phyloP scores from a whole-genome alignment of 2,113 vertebrate genomes.

The Caranx melampygus region DNA sequence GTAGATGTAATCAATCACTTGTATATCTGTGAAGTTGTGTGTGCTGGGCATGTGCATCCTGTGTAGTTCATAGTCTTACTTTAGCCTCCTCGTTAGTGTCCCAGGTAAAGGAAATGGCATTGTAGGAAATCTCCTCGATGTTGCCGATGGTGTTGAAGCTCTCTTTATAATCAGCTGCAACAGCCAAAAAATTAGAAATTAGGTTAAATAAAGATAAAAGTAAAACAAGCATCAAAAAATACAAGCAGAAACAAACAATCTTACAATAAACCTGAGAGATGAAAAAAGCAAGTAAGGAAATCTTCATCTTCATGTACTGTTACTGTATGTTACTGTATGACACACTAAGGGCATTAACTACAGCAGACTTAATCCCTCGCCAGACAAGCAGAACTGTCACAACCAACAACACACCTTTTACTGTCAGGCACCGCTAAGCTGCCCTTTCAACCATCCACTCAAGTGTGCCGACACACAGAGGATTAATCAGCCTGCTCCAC shows the following conservation, averaged over 20 bases:
- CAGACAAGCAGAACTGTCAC: conserved; percentile 2
- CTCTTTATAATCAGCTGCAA: conserved; percentile 97
- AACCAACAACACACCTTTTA: conserved; percentile 26
- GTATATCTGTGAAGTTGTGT: not conserved
- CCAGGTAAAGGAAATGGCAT: conserved; percentile 99
- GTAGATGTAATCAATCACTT: not conserved
- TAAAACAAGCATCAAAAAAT: not conserved
- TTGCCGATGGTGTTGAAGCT: conserved; percentile 99
- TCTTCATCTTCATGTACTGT: not conserved
- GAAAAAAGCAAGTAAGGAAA: not conserved
- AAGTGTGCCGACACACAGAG: not conserved
- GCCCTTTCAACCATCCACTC: conserved; percentile 7
- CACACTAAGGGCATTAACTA: not conserved
- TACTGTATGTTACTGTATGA: no score
- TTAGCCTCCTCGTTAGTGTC: conserved; percentile 98
- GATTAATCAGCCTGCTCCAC: not conserved
- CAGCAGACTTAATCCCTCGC: conserved; percentile 24
- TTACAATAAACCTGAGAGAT: not conserved
- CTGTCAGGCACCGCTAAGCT: conserved; percentile 7
- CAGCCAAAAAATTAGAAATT: not conserved
- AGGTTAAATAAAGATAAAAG: not conserved
- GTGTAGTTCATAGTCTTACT: conserved; percentile 79
- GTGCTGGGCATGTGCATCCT: not conserved
- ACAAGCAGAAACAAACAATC: no score
- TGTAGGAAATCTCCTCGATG: conserved; percentile 98